Conservation (phyloP, 1,140 invertebrate species). For the Ericerus pela region DNA sequence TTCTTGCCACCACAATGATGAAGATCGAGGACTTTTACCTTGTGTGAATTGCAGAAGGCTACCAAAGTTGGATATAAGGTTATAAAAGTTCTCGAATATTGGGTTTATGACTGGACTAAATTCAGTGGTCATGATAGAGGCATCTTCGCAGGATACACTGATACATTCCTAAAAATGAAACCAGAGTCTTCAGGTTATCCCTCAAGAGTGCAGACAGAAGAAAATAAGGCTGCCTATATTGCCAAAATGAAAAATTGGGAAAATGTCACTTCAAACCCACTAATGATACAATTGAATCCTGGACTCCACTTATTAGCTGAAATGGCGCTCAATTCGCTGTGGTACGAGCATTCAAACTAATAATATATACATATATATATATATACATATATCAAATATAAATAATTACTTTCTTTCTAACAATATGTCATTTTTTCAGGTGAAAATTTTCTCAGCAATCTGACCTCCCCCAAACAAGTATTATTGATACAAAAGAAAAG, state of each 20-base stretch:
- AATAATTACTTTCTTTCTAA: no score
- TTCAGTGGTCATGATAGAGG: slow-evolving; percentile 19
- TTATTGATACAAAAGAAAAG: no score
- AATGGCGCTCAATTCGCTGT: not conserved
- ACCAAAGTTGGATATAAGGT: slow-evolving; percentile 28
- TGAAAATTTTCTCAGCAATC: no score
- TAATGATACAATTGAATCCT: slow-evolving; percentile 21
- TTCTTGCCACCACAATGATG: slow-evolving; percentile 23
- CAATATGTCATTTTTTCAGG: no score
- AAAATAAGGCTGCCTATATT: slow-evolving; percentile 28
- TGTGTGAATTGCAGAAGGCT: slow-evolving; percentile 29
- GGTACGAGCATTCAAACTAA: no score
- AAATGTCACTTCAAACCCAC: slow-evolving; percentile 27
- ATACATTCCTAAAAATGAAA: slow-evolving; percentile 29
- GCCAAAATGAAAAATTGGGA: slow-evolving; percentile 26
- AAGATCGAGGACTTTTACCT: slow-evolving; percentile 30
- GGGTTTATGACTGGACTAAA: slow-evolving; percentile 25
- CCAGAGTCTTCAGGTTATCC: slow-evolving; percentile 28
- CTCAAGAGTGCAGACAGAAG: slow-evolving; percentile 22
- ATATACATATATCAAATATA: no score
- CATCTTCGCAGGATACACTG: slow-evolving; percentile 26
- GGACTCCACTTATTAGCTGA: not conserved
- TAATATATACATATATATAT: no score
- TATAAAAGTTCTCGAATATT: slow-evolving; percentile 29
- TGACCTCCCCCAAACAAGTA: no score